Base-by-base conservation (phyloP, 2,797 vertebrate species). In the Phoebastria nigripes region DNA sequence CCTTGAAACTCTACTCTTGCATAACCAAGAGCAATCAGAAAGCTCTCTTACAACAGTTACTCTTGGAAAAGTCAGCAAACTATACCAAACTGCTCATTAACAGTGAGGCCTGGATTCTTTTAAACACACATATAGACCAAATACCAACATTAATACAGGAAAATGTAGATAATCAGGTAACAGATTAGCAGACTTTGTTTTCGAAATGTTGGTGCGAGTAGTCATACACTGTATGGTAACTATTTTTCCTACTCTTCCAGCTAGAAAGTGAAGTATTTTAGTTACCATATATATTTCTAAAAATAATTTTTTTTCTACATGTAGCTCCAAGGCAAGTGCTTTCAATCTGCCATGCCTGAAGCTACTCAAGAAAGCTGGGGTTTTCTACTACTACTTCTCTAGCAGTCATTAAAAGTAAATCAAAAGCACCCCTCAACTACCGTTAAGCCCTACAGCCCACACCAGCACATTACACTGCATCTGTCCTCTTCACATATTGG, bases 121-220 rank as follows among this genome's bases (percentile, higher is more conserved):
- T 67, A 71, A 93, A 93, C 19, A 94, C 70, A 89, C 35, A 72
- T 52, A 87, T 42, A 95, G 88, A 95, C 78, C 90, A 95, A 95
- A 96, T 11, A 73, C 33, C 47, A 88, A 72, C 42, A 54, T 16
- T 46, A 79, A 59, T 26, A 59, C 46, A 83, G 44, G 74, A 87
- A 81, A 82, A 67, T 3, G 6, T 9, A 66, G 46, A 24, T 47
- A 37, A 51, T 37, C 37, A 35, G 39, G 42, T 29, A 81, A 49
- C 8, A 37, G 16, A n/a, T 56, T 11, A 61, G 31, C 33, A 84
- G 28, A 63, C 18, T 62, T 78, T 58, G 15, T 21, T 82, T 72
- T 51, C 51, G 52, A 73, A 92, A 84, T n/a, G 4, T 56, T 3
- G 0, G 16, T 59, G 15, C 26, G n/a, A 63, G 7, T 19, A 56